Base-by-base conservation (phyloP, 2,113 vertebrate species). In the Cathartes aura region DNA sequence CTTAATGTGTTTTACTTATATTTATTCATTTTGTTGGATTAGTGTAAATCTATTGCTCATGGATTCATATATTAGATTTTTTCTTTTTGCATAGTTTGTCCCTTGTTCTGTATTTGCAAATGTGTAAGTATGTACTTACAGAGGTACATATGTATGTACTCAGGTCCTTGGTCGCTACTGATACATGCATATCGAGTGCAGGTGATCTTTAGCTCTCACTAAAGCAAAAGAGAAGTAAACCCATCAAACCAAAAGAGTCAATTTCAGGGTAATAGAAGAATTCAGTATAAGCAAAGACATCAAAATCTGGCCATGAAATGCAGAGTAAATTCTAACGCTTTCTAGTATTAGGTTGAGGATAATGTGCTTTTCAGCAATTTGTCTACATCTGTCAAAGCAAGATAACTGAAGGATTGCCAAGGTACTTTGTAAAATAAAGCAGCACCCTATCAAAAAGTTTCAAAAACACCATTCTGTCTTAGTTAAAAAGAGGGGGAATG, bases 341-440 rank as follows among this genome's bases (percentile, higher is more conserved):
- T 93, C 78, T 80, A 80, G 43, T 91, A 72, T 72, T 82, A 82
- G 47, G 72, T 64, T 52, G 85, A 95, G 94, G 84, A 91, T 91
- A 94, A 93, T 95, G 66, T 91, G 90, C 82, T 97, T 90, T 95
- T 97, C 74, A 43, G 92, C 12, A 90, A 89, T 93, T 96, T 83
- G 60, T 83, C 95, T 96, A 53, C 92, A 40, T 95, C 86, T 96
- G 88, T 98, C 95, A 98, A 96, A 96, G 89, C 48, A 88, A 97
- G 93, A 90, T 79, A 93, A 89, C 87, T 95, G 97, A 97, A 98
- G 94, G 89, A 92, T 67, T 96, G 96, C 87, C 86, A 89, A 88
- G 95, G 78, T 82, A 62, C 94, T 97, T 97, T 91, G 94, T 85
- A 90, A 74, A 96, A 90, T 82, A 89, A 74, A 79, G 56, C 66